Conservation (phyloP, 1,140 invertebrate genomes). For the Epicauta chinensis region DNA sequence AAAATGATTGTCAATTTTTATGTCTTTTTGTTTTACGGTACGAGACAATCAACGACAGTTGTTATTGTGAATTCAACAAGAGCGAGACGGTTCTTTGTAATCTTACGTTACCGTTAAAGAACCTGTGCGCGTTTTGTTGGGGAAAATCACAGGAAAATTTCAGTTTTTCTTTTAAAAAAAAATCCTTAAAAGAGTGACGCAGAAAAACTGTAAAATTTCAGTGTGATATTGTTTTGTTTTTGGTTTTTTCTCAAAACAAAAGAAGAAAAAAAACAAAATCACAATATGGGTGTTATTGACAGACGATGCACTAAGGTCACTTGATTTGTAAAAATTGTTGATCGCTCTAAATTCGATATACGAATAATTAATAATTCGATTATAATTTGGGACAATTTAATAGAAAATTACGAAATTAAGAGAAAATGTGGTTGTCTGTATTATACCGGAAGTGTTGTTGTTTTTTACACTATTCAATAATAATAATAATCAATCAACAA, state of each 20-base stretch:
- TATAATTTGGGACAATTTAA: no score
- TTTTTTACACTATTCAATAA: slow-evolving; percentile 7
- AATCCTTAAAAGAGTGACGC: no score
- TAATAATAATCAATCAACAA: not conserved
- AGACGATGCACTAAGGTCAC: not conserved
- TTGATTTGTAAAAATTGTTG: not conserved
- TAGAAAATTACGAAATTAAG: no score
- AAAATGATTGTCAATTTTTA: no score
- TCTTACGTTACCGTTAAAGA: not conserved
- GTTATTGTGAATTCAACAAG: not conserved
- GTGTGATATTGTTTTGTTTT: no score
- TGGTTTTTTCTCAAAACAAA: no score
- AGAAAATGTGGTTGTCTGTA: not conserved
- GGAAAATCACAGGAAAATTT: not conserved
- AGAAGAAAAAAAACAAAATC: no score
- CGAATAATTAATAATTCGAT: no score
- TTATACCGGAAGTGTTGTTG: slow-evolving; percentile 4
- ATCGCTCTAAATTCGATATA: no score
- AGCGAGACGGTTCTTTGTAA: not conserved
- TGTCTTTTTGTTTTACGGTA: no score
- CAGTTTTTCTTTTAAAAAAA: not conserved
- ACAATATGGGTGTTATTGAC: not conserved
- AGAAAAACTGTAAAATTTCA: no score
- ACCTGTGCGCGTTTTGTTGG: not conserved
- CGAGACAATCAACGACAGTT: no score